A percentile compares a stretch with the other conserved stretches of the same genome.
These are phyloP conservation scores for Thamnophis elegans DNA, from an alignment of 2,797 vertebrate genomes.

Conservation along the genomic window DNA sequence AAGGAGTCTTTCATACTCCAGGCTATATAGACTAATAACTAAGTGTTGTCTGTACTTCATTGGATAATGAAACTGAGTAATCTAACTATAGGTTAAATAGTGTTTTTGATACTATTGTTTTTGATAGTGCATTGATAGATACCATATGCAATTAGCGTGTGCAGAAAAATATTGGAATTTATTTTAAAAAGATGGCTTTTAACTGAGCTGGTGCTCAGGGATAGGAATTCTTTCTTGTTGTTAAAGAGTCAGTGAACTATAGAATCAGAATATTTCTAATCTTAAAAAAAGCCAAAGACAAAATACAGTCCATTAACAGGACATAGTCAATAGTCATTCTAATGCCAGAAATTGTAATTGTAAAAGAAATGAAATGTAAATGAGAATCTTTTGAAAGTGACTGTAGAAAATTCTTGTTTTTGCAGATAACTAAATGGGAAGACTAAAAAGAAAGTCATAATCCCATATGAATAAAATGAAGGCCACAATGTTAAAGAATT, in stretches of 20 bases:
- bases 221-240: slow-evolving; percentile 16
- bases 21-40: background rate
- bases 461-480: background rate
- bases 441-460: background rate
- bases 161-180: slow-evolving; percentile 27
- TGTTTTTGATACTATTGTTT: background rate
- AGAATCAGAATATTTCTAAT: slow-evolving; percentile 51
- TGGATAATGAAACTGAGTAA: background rate
- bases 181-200: slow-evolving; percentile 19
- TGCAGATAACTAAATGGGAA: background rate
- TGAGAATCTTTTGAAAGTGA: background rate
- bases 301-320: slow-evolving; percentile 35
- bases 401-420: slow-evolving; percentile 25
- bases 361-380: slow-evolving; percentile 11
- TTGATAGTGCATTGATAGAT: background rate
- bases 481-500: background rate
- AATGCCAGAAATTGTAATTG: slow-evolving; percentile 8
- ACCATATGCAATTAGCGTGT: background rate
- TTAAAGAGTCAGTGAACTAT: slow-evolving; percentile 22
- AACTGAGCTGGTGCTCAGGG: slow-evolving; percentile 17
- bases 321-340: slow-evolving; percentile 25
- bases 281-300: background rate
- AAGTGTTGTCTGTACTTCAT: too few species aligned
- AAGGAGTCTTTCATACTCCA: background rate
- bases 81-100: background rate